These are phyloP conservation scores for Geotrypetes seraphini DNA, from an alignment of 2,797 vertebrate genomes.

Conservation along the genomic window DNA sequence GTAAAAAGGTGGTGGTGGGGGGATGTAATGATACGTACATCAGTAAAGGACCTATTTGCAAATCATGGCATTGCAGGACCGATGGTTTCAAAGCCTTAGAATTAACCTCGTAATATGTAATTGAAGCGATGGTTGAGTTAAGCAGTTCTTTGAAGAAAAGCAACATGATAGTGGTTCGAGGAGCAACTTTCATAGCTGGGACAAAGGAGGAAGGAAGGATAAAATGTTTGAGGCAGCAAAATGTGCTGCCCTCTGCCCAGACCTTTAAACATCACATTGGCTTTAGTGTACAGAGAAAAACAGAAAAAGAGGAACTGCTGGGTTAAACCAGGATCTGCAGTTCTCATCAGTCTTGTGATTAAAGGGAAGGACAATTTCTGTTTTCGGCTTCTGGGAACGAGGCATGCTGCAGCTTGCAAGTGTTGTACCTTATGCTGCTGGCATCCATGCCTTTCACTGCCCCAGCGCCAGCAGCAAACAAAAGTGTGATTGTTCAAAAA, in stretches of 20 bases:
- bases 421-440: background rate
- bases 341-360: fast-evolving
- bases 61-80: no score
- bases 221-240: slow-evolving; percentile 2
- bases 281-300: background rate
- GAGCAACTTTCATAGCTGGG: no score
- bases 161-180: no score
- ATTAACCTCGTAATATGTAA: no score
- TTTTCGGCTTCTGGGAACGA: background rate
- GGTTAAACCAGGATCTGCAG: background rate
- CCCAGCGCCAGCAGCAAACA: background rate
- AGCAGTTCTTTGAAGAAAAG: no score
- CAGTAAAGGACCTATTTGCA: no score
- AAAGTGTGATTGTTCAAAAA: background rate
- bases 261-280: background rate
- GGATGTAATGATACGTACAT: no score
- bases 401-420: background rate
- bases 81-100: no score
- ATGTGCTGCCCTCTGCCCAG: background rate
- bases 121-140: no score
- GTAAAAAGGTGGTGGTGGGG: no score
- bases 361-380: background rate
- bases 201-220: no score
- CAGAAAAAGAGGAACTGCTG: background rate
- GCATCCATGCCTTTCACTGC: background rate